Evolutionary conservation across 2,888 invertebrate genomes (phyloP), one percentile per base, ranked within the genome.

Genomic region (Syritta pipiens): DNA sequence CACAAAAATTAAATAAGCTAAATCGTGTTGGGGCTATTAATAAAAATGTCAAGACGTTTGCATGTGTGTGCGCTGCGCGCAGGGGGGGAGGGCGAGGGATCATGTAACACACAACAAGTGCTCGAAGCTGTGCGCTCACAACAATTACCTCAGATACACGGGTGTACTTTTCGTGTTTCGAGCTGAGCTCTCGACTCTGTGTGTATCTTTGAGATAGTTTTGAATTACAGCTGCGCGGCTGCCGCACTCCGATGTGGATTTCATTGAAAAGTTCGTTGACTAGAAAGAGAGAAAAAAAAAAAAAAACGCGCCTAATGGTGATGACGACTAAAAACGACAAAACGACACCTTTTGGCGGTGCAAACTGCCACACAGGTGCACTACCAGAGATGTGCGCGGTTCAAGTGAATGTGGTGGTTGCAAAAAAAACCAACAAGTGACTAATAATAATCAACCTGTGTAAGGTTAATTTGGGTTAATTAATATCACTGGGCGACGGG

Each of bases 221-320:
- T 74, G 79, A 74, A 57, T 74, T 79, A 68, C 74, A 62, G 48
- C 79, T 68, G 67, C 67, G 24, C 14, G n/a, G n/a, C n/a, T n/a
- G 4, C 46, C 7, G 30, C 35, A 42, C 53, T 22, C 30, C 4
- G 10, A 14, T 12, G 82, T 83, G 74, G 83, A 82, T 84, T 83
- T 83, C 84, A 84, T 83, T 84, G 84, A 84, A 84, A 84, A 84
- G 84, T 84, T 84, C 84, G 82, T 84, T 84, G 83, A 84, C 83
- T 83, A n/a, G n/a, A n/a, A n/a, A n/a, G n/a, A n/a, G n/a, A n/a
- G n/a, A n/a, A n/a, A n/a, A n/a, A n/a, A n/a, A n/a, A n/a, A n/a
- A n/a, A n/a, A n/a, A n/a, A n/a, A 83, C 74, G 59, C 72, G 51
- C 49, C 81, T 55, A 51, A 63, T 42, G 62, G 26, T 48, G 55